Evolutionary conservation across 2,113 vertebrate species (phyloP), one percentile per base, ranked within the genome.

Genomic region (Speoplatyrhinus poulsoni): DNA sequence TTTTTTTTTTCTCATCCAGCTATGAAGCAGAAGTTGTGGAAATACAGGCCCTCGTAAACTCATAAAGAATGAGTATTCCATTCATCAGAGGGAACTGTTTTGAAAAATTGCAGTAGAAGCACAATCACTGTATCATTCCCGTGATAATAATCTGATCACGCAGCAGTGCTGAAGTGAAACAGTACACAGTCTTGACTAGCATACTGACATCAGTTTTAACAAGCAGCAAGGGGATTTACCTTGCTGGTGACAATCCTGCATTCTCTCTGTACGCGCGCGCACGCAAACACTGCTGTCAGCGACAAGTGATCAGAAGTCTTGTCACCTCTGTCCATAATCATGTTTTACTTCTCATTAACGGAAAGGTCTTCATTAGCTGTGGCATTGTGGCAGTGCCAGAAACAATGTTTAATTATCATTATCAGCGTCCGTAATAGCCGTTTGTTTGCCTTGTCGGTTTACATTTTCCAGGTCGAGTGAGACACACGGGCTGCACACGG

Each of bases 371-470:
- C 80, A 85, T 88, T 85, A 88, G 83, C 69, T 15, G 50, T 48
- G 54, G 68, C 76, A 57, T 67, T 71, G 78, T 77, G 82, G 63
- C 76, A 72, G 67, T 75, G 73, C 75, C 26, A 57, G 70, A 80
- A 70, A 76, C 73, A 74, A 59, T 68, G 73, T 80, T 89, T 87
- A 86, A 90, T 90, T 86, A 88, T 81, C 77, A 84, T 62, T 74
- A 83, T 81, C 80, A 83, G 80, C 47, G 47, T 72, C 67, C 74
- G 70, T 87, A 87, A 88, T 83, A 85, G 82, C 84, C 68, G 78
- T 87, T 85, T 84, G 80, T 91, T 89, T 89, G 77, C 74, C 71
- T 72, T 87, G 86, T 86, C 83, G 17, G 70, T 88, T 87, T 76
- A 67, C 78, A 87, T 88, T 88, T 87, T 77, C 77, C 73, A 74